Base-by-base conservation (phyloP, 2,113 vertebrate species). In the Oophaga pumilio region DNA sequence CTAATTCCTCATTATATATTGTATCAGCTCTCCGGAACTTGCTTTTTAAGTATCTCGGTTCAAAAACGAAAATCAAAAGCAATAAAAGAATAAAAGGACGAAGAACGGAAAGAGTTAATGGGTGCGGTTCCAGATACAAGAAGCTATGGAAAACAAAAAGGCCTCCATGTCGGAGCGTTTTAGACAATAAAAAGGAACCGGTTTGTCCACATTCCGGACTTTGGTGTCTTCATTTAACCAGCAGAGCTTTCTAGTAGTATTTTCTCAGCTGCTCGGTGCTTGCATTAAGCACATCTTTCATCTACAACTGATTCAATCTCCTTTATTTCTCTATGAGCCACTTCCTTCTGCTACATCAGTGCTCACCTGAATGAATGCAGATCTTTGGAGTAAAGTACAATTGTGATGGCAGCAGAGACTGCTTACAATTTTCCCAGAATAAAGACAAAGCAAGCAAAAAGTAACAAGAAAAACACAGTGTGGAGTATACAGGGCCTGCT, bases 1-100 rank as follows among this genome's bases (percentile, higher is more conserved):
- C 96, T 96, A 97, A 97, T 97, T 95, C 95, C 94, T 95, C 94
- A 96, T 96, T 96, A 96, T 94, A 92, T 92, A 94, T 93, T 93
- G 92, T 94, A 96, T 96, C 95, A 95, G 93, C 95, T 96, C 93
- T 94, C 94, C 92, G 91, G 93, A 94, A 94, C 93, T 92, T 91
- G 91, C 86, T 90, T 92, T 89, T 92, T 94, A 91, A 91, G 86
- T 89, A 90, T 89, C 60, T 49, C n/a, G 14, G 22, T 49, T 73
- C 17, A 87, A 82, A 82, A 74, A 14, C 49, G 3, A 62, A 85
- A 85, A 85, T 43, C 13, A 85, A 74, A 86, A 28, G 20, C 26
- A 52, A 77, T 50, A 49, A 56, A 66, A 66, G 24, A 53, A 50
- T 2, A 68, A 66, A 56, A 78, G 59, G 59, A 43, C 6, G 14